A percentile compares a stretch with the other conserved stretches of the same genome.
Conservation (phyloP, 2,113 vertebrate genomes). For the Syngnathus typhle region DNA sequence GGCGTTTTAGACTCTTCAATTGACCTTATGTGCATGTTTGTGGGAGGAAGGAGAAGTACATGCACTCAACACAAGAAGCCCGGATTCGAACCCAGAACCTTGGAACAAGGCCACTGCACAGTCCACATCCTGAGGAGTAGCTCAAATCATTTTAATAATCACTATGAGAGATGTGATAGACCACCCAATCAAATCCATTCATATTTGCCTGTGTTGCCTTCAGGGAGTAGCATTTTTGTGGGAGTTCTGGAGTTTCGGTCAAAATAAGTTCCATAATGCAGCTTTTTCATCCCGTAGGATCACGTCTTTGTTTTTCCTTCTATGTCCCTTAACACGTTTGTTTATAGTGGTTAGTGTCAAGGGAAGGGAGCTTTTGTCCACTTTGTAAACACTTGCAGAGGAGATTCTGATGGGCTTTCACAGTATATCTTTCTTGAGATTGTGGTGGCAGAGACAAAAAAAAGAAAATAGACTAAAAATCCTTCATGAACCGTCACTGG, state of each 20-base stretch:
- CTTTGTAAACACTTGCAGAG: conserved; percentile 63
- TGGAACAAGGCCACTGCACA: too few relatives aligned
- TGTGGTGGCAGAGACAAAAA: conserved; percentile 11
- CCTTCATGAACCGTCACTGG: conserved; percentile 58
- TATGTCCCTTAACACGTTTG: conserved; percentile 29
- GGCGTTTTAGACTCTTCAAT: too few relatives aligned
- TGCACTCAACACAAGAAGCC: too few relatives aligned
- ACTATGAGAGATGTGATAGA: too few relatives aligned
- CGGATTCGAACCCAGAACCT: too few relatives aligned
- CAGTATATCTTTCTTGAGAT: conserved; percentile 41
- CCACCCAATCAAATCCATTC: not conserved
- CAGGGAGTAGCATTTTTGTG: not conserved
- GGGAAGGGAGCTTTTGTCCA: conserved; percentile 22
- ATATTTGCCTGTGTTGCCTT: not conserved
- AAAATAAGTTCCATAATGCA: not conserved
- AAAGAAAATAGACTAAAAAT: conserved; percentile 29
- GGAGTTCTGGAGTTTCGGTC: not conserved
- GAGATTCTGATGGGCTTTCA: conserved; percentile 39
- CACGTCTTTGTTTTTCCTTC: conserved; percentile 1
- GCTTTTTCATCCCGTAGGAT: conserved; percentile 44
- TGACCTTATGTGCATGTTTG: too few relatives aligned
- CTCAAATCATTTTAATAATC: too few relatives aligned
- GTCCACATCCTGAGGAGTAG: too few relatives aligned
- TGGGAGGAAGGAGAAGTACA: too few relatives aligned
- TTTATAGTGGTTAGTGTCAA: conserved; percentile 44